phyloP scores from a whole-genome alignment of 2,797 vertebrate genomes.

The Anas acuta region DNA sequence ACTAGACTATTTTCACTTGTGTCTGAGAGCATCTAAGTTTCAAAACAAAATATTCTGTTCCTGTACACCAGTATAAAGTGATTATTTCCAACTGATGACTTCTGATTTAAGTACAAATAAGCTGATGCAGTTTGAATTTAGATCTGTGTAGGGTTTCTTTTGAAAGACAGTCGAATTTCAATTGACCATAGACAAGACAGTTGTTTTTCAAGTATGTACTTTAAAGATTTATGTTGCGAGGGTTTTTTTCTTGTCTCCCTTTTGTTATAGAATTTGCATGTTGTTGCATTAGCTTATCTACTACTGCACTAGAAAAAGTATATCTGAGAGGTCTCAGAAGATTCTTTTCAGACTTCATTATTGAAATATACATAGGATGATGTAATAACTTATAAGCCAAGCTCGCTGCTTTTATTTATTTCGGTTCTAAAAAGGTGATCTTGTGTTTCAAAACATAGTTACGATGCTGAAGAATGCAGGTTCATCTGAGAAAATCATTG shows the following conservation, averaged over 20 bases:
- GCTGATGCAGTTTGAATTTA: not conserved
- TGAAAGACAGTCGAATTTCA: not conserved
- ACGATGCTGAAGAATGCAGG: not conserved
- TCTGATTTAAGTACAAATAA: not conserved
- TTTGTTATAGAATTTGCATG: not conserved
- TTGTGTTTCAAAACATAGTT: not conserved
- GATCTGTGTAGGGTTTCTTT: fast-evolving
- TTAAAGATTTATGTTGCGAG: not conserved
- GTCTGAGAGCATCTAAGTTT: not conserved
- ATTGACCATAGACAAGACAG: not conserved
- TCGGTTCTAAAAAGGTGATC: not conserved
- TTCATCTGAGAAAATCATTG: not conserved
- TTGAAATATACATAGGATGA: not conserved
- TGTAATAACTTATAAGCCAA: not conserved
- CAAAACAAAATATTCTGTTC: not conserved
- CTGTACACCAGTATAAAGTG: not conserved
- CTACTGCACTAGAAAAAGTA: not conserved
- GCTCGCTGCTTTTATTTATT: not conserved
- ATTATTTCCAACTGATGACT: not conserved
- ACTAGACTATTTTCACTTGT: not conserved
- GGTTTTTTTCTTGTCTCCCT: not conserved
- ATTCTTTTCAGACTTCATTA: not conserved
- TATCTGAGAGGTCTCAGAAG: not conserved
- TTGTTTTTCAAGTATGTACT: not conserved
- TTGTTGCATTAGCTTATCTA: too few relatives aligned